These are phyloP conservation scores for Aphaenogaster floridana DNA, from an alignment of 1,140 invertebrate genomes.

Conservation along the genomic window DNA sequence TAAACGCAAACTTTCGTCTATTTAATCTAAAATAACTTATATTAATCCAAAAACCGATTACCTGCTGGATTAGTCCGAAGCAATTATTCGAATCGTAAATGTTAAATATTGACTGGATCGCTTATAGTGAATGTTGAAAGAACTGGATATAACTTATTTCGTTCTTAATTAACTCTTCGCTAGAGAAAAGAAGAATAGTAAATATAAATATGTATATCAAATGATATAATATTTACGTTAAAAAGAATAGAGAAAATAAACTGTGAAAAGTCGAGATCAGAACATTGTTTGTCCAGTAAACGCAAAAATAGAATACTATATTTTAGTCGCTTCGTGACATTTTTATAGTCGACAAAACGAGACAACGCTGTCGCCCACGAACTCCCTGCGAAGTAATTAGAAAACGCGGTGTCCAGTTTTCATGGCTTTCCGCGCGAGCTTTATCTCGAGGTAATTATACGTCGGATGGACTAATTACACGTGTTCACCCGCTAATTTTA, in stretches of 20 bases:
- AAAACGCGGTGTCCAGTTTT: constrained; percentile 42
- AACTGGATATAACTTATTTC: background rate
- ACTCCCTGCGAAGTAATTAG: constrained; percentile 31
- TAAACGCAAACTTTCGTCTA: background rate
- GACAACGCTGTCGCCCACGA: background rate
- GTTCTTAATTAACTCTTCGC: background rate
- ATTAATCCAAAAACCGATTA: background rate
- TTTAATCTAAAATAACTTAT: background rate
- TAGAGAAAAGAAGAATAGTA: background rate
- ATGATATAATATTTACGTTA: background rate
- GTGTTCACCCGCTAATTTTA: constrained; percentile 43
- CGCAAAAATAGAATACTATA: background rate
- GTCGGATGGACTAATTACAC: constrained; percentile 45
- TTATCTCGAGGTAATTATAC: constrained; percentile 49
- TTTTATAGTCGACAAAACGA: constrained; percentile 26
- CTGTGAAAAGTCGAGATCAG: background rate
- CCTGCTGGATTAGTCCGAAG: background rate
- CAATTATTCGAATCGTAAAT: constrained; percentile 12
- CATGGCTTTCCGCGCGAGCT: constrained; percentile 38
- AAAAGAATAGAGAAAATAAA: background rate
- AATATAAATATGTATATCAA: background rate
- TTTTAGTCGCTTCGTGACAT: constrained; percentile 32
- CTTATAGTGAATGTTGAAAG: background rate
- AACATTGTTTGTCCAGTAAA: background rate
- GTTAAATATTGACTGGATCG: background rate